Base-by-base conservation (phyloP, 2,888 invertebrate species). In the Prosopocoilus inquinatus region DNA sequence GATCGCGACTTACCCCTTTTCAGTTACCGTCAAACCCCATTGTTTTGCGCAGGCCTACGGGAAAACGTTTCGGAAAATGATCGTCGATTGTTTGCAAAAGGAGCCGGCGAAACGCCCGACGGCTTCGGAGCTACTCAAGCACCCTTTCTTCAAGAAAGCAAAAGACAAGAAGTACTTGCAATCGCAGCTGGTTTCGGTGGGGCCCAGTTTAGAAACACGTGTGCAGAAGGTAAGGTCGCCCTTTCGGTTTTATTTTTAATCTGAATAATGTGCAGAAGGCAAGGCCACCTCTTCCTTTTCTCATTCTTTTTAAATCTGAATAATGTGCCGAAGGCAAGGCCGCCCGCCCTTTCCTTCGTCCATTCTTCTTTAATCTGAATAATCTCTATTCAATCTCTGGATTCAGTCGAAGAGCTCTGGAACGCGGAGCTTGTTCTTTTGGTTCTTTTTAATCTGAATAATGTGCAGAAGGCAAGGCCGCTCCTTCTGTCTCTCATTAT, bases 131-230 rank as follows among this genome's bases (percentile, higher is more conserved):
- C 80, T 99, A 47, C 79, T 99, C 53, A 98, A 97, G 77, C 94
- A 98, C 78, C 93, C 95, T 2, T 99, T 99, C 78, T 97, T 99
- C 79, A 96, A 93, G 75, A 98, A 98, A 78, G 94, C 96, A 8
- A 98, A 97, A 77, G 94, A 94, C 74, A 90, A 89, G 71, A 91
- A 89, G 72, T 94, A 92, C 78, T 80, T 95, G 39, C 89, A 90
- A 58, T 90, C 91, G 73, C 93, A 91, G 1, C 77, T 95, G 64
- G 87, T 94, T 34, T 88, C 90, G 5, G 88, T 89, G 57, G 94
- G 94, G 0, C 94, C 94, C 49, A 92, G 90, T 71, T 85, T 94
- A 78, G 94, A 93, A 77, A 90, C 92, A 3, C 87, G 95, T 69
- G 92, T 95, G 8, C 90, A 93, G 74, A 96, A 95, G 84, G 94